A percentile compares a stretch with the other conserved stretches of the same genome.
Evolutionary conservation across 2,797 vertebrate genomes (phyloP).

Genomic region (Diceros bicornis): DNA sequence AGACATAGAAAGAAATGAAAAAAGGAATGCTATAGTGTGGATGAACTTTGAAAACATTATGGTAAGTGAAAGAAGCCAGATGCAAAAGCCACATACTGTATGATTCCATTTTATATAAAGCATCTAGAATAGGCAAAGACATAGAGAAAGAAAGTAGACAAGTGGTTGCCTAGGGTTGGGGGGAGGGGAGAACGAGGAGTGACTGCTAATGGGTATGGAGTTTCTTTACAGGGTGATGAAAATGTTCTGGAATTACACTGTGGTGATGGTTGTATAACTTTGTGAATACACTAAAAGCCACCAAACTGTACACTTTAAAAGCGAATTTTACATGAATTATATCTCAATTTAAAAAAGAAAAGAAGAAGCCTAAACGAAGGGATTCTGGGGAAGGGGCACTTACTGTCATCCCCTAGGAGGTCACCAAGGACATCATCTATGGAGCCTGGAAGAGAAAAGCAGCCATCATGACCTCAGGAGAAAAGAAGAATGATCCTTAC

Average conservation of each 20-base stretch:
- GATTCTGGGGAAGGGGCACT: slow-evolving; percentile 31
- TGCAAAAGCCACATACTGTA: neutral
- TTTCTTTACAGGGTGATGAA: neutral
- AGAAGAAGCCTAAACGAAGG: neutral
- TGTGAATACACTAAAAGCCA: neutral
- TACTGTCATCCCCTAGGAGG: slow-evolving; percentile 90
- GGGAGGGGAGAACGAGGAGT: neutral
- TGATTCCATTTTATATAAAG: neutral
- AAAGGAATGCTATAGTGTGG: neutral
- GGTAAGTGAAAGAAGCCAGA: neutral
- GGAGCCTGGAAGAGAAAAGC: slow-evolving; percentile 85
- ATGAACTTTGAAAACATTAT: neutral
- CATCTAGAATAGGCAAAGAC: neutral
- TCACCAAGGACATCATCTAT: slow-evolving; percentile 91
- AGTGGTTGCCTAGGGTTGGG: neutral
- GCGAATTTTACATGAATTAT: neutral
- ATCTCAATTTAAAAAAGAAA: neutral
- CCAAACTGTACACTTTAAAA: neutral
- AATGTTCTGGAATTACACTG: neutral
- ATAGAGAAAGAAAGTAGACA: neutral
- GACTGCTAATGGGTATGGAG: neutral
- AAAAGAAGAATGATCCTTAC: neutral
- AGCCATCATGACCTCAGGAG: neutral
- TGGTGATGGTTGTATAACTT: neutral
- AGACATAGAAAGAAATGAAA: neutral